phyloP scores from a whole-genome alignment of 2,113 vertebrate genomes.

The Ploceus nigricollis region DNA sequence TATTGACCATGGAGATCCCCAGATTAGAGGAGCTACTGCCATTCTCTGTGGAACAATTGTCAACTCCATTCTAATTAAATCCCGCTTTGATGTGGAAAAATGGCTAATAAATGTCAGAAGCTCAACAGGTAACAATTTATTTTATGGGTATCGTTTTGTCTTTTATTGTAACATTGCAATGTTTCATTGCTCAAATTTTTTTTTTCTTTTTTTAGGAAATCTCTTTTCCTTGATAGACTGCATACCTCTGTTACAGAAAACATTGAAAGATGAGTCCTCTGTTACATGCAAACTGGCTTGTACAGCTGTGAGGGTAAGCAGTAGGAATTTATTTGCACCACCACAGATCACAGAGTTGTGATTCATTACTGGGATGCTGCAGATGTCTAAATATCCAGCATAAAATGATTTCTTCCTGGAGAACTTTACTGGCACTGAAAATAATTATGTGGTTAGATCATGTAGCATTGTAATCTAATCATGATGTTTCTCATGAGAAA shows the following conservation, averaged over 20 bases:
- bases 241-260: slow-evolving; percentile 85
- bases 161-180: not conserved
- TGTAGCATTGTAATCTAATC: not conserved
- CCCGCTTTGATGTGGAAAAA: slow-evolving; percentile 83
- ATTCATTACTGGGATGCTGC: not conserved
- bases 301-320: slow-evolving; percentile 88
- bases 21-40: slow-evolving; percentile 91
- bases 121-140: slow-evolving; percentile 77
- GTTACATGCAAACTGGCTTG: slow-evolving; percentile 96
- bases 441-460: not conserved
- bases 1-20: slow-evolving; percentile 90
- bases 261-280: slow-evolving; percentile 90
- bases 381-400: not conserved
- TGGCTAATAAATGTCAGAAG: slow-evolving; percentile 82
- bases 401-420: not conserved
- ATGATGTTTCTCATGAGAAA: not conserved
- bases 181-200: not conserved
- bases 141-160: not conserved
- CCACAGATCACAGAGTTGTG: not conserved
- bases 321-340: not conserved
- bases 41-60: slow-evolving; percentile 90
- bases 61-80: slow-evolving; percentile 85
- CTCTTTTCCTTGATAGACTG: slow-evolving; percentile 85
- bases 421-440: not conserved
- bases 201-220: slow-evolving; percentile 73